phyloP scores from a whole-genome alignment of 2,888 invertebrate genomes.

The Amphipoea lucens region DNA sequence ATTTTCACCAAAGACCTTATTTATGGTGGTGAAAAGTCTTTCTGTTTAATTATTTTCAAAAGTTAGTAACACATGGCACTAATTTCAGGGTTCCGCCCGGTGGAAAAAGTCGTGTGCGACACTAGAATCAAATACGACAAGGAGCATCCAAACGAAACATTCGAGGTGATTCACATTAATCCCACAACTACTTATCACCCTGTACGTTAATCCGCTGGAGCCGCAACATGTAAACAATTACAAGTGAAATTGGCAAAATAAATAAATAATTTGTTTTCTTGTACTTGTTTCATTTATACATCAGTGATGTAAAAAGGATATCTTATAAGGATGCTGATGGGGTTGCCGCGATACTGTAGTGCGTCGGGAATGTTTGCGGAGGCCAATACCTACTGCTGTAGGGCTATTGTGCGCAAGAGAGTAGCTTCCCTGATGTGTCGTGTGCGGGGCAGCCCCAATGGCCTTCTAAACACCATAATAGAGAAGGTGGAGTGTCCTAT shows the following conservation, averaged over 20 bases:
- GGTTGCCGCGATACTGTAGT: too few relatives aligned
- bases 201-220: neutral
- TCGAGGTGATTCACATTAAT: conserved; percentile 55
- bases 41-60: neutral
- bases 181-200: neutral
- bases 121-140: conserved; percentile 65
- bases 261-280: conserved; percentile 7
- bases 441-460: too few relatives aligned
- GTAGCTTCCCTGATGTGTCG: too few relatives aligned
- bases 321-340: neutral
- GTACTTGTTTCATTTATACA: conserved; percentile 7
- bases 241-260: conserved; percentile 4
- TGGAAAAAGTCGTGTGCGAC: conserved; percentile 69
- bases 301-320: too few relatives aligned
- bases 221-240: too few relatives aligned
- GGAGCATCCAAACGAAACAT: conserved; percentile 55
- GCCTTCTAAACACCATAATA: too few relatives aligned
- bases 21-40: neutral
- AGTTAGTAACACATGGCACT: neutral
- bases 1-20: too few relatives aligned
- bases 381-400: too few relatives aligned
- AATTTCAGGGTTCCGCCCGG: conserved; percentile 66
- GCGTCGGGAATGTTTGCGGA: too few relatives aligned
- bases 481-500: too few relatives aligned
- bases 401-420: too few relatives aligned